Evolutionary conservation across 1,140 invertebrate species (phyloP).

Genomic region (Archivesica marissinica): DNA sequence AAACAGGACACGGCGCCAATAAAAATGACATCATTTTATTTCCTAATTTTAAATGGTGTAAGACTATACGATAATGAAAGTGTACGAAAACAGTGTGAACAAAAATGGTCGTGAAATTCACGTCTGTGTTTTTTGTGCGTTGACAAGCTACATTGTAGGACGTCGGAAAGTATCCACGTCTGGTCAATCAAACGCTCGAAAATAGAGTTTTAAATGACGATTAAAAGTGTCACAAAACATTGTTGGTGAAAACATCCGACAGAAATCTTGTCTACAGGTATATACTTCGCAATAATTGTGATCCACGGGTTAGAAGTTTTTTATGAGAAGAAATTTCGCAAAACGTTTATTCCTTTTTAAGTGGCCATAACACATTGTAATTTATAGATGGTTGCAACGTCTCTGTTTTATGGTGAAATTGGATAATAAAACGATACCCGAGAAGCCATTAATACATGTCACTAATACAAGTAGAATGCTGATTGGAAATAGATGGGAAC

Average conservation of each 20-base stretch:
- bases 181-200: not conserved
- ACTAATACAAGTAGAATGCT: not conserved
- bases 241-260: not conserved
- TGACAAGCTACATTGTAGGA: not conserved
- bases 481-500: not conserved
- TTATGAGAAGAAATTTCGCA: constrained; percentile 9
- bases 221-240: constrained; percentile 10
- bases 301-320: not conserved
- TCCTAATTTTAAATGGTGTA: not conserved
- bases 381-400: not conserved
- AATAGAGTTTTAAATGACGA: not conserved
- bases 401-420: not conserved
- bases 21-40: constrained; percentile 6
- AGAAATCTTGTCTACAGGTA: constrained; percentile 1
- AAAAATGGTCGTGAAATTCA: not conserved
- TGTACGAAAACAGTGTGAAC: not conserved
- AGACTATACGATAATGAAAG: not conserved
- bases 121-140: not conserved
- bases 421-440: constrained; percentile 18
- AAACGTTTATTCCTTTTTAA: constrained; percentile 20
- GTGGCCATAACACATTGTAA: not conserved
- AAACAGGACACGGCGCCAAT: not conserved
- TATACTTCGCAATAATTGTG: not conserved
- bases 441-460: constrained; percentile 4
- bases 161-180: not conserved